These are phyloP conservation scores for Stichopus chloronotus DNA, from an alignment of 35 echinoderm and acorn worm genomes.

Conservation along the genomic window DNA sequence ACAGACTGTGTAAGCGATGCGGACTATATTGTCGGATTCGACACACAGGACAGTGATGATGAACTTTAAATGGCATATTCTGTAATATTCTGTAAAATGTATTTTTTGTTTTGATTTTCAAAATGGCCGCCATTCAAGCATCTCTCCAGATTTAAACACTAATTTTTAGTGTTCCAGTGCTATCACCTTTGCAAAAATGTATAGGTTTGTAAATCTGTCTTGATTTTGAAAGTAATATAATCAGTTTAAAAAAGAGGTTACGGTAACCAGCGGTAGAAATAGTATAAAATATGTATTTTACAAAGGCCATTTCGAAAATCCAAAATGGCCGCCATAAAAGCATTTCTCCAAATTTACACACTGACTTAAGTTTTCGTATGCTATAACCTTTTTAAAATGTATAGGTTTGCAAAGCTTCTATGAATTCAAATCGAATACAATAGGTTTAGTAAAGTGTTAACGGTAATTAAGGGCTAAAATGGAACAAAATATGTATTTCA, in stretches of 20 bases:
- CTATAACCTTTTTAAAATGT: not conserved
- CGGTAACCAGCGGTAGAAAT: not conserved
- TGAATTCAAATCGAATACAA: not conserved
- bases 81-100: not conserved
- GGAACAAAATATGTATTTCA: conserved; percentile 12
- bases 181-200: conserved; percentile 8
- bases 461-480: not conserved
- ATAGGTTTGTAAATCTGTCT: not conserved
- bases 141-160: not conserved
- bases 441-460: not conserved
- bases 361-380: not conserved
- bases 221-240: conserved; percentile 13
- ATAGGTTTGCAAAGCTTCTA: not conserved
- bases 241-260: not conserved
- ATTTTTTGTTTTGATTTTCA: not conserved
- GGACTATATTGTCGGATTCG: not conserved
- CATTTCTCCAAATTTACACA: not conserved
- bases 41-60: conserved; percentile 21
- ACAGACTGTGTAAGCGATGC: conserved; percentile 7
- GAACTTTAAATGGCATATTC: not conserved
- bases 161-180: not conserved
- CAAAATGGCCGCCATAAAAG: too few relatives aligned
- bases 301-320: not conserved
- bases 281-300: conserved; percentile 3
- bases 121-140: not conserved